Conservation (phyloP, 2,888 invertebrate genomes). For the Polyommatus icarus region DNA sequence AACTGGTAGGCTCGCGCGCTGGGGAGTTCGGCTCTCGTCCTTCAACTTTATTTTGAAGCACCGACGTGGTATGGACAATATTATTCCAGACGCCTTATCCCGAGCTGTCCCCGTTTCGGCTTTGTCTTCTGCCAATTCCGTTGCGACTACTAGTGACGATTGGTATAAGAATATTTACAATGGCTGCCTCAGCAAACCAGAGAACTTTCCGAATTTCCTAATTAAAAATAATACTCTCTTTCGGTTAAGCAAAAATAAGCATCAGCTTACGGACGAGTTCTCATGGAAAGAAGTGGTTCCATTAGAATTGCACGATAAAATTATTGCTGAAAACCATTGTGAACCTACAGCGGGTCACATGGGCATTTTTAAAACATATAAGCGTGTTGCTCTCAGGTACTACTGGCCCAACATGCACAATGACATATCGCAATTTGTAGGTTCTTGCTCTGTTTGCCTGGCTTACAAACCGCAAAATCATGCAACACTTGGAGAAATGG, state of each 20-base stretch:
- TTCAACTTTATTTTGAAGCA: conserved; percentile 44
- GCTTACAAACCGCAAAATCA: conserved; percentile 35
- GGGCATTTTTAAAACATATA: conserved; percentile 44
- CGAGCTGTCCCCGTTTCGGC: conserved; percentile 28
- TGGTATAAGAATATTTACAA: neutral
- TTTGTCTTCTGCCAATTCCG: neutral
- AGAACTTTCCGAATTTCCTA: neutral
- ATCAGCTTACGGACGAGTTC: neutral
- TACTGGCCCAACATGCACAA: conserved; percentile 40
- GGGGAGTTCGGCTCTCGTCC: conserved; percentile 42
- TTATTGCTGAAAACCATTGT: neutral
- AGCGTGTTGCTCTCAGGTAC: conserved; percentile 37
- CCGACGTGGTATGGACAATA: conserved; percentile 42
- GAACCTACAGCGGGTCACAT: conserved; percentile 41
- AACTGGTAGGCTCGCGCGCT: conserved; percentile 44
- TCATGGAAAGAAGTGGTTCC: neutral
- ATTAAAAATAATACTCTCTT: neutral
- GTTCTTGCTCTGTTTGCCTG: conserved; percentile 30
- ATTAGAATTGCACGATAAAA: neutral
- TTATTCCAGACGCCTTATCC: conserved; percentile 43
- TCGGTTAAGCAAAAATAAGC: neutral
- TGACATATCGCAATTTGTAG: conserved; percentile 40
- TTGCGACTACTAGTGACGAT: neutral
- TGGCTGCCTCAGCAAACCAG: neutral
- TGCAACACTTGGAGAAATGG: conserved; percentile 38